Evolutionary conservation across 2,888 invertebrate genomes (phyloP), one percentile per base, ranked within the genome.

Genomic region (Eupithecia inturbata): DNA sequence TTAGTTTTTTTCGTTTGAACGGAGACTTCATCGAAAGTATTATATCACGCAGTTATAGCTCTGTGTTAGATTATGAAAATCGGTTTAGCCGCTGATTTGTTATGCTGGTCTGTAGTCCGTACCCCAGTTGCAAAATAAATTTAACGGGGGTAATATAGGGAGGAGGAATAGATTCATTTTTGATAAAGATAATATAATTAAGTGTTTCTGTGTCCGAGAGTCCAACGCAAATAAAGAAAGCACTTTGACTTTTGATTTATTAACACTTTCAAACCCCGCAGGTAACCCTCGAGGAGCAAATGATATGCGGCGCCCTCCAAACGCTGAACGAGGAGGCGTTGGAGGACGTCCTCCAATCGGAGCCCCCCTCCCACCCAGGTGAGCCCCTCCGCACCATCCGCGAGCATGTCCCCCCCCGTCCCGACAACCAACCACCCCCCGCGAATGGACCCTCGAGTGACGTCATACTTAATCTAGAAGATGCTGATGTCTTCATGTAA

Each of bases 221-320:
- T 39, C 2, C 16, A 41, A 19, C 41, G 5, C 5, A 41, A 39
- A 39, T 39, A 39, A 39, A 39, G 7, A 39, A 39, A 39, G 7
- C 14, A 14, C 2, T 3, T 3, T 9, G 36, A 36, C 36, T 7
- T 36, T 36, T 36, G 36, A 36, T 45, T 45, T 26, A 26, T 57
- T 57, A 26, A 26, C 6, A 12, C 12, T 14, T 3, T 4, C 3
- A 57, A 12, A 12, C 12, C 63, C 3, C 36, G 3, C 90, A 98
- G 98, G 98, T 98, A 73, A 98, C 98, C 0, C 95, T 98, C 82
- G 98, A 98, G 91, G 98, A 98, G 88, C 98, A 98, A 92, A 98
- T 98, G 98, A 98, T 98, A 81, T 98, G 98, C 91, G 98, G 98
- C 77, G 98, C 98, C 3, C 94, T 98, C 75, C 98, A 98, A 92